Percentiles rank a stretch among this genome's conserved stretches.
Conservation (phyloP, 2,797 vertebrate genomes). For the Chlorospingus semifuscus region DNA sequence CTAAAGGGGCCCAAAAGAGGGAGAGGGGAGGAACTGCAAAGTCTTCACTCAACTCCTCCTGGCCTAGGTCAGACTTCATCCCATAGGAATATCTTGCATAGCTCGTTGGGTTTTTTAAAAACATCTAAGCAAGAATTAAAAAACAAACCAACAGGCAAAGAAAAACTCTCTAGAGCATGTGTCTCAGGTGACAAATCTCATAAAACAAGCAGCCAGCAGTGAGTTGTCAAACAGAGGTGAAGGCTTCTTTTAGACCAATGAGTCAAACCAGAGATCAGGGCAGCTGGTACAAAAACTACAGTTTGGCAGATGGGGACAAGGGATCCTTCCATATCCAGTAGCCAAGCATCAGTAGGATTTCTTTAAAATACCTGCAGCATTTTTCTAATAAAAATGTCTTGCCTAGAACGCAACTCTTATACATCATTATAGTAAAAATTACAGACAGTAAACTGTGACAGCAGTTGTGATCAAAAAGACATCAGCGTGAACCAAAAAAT, state of each 20-base stretch:
- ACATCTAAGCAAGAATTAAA: background rate
- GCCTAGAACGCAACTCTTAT: background rate
- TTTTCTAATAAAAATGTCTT: background rate
- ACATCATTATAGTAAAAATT: background rate
- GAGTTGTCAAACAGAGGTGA: background rate
- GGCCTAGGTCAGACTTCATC: background rate
- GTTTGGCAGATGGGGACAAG: background rate
- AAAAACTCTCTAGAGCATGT: background rate
- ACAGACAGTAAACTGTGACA: background rate
- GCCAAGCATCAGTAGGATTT: background rate
- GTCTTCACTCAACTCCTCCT: slow-evolving; percentile 19
- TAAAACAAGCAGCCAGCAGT: background rate
- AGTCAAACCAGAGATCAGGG: background rate
- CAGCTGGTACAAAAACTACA: background rate
- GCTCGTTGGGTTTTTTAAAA: background rate
- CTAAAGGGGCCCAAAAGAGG: slow-evolving; percentile 38
- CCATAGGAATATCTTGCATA: background rate
- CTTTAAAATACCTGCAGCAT: background rate
- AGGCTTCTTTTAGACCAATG: background rate
- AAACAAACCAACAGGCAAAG: background rate
- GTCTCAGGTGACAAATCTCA: background rate
- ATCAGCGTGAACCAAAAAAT: background rate
- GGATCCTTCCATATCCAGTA: background rate
- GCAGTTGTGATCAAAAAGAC: background rate
- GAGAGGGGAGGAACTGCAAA: background rate